Percentiles rank a stretch among this genome's conserved stretches.
Conservation (phyloP, 2,797 vertebrate species). For the Knipowitschia caucasica region DNA sequence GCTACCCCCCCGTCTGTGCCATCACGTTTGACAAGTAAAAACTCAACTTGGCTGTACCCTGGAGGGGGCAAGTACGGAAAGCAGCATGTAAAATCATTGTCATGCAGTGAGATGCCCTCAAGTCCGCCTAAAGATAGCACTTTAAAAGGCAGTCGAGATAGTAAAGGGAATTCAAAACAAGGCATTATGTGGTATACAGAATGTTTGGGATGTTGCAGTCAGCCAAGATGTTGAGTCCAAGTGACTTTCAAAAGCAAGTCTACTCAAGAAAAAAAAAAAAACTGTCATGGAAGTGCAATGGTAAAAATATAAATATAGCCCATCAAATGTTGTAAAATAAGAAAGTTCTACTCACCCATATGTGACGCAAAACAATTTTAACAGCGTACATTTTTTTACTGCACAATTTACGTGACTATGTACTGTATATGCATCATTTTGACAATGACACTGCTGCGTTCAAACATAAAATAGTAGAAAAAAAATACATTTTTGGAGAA, state of each 20-base stretch:
- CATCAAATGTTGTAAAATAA: not conserved
- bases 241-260: slow-evolving; percentile 9
- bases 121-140: slow-evolving; percentile 35
- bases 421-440: no score
- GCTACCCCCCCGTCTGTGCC: not conserved
- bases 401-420: no score
- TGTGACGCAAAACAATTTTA: no score
- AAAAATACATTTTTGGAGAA: no score
- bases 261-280: slow-evolving; percentile 4
- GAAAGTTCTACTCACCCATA: not conserved
- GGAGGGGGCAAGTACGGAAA: slow-evolving; percentile 23
- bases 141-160: slow-evolving; percentile 7
- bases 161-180: not conserved
- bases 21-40: slow-evolving; percentile 36
- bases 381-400: no score
- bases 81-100: slow-evolving; percentile 15
- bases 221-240: slow-evolving; percentile 15
- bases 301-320: not conserved
- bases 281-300: not conserved
- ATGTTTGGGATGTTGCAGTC: slow-evolving; percentile 1
- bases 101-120: slow-evolving; percentile 10
- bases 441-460: no score
- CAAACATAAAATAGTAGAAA: no score
- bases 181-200: slow-evolving; percentile 6
- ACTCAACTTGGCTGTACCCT: slow-evolving; percentile 19